Conservation (phyloP, 2,797 vertebrate genomes). For the Florisuga fusca region DNA sequence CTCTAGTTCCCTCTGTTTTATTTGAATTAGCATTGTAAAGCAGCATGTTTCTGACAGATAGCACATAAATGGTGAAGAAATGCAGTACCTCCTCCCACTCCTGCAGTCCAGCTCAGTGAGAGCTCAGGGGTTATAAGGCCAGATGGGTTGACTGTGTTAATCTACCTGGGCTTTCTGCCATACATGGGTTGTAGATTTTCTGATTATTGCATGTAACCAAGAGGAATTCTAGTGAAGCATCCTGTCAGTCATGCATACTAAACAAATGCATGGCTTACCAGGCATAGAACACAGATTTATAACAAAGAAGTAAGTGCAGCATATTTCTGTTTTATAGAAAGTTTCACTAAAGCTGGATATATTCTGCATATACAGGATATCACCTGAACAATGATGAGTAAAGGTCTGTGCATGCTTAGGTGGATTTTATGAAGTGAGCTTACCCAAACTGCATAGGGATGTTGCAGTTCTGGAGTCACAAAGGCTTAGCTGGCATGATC, state of each 20-base stretch:
- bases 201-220: not conserved
- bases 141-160: not conserved
- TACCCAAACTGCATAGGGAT: not conserved
- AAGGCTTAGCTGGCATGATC: not conserved
- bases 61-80: not conserved
- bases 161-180: not conserved
- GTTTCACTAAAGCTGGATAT: not conserved
- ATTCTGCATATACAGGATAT: not conserved
- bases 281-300: not conserved
- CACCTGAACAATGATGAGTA: not conserved
- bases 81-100: not conserved
- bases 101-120: not conserved
- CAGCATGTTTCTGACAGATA: not conserved
- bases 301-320: not conserved
- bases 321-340: not conserved
- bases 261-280: not conserved
- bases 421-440: not conserved
- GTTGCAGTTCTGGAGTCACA: not conserved
- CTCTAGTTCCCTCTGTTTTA: not conserved
- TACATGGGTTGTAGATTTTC: not conserved
- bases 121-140: not conserved
- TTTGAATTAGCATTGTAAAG: not conserved
- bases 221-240: not conserved
- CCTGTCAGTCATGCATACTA: not conserved
- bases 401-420: not conserved